Conservation (phyloP, 2,797 vertebrate species). For the Threskiornis aethiopicus region DNA sequence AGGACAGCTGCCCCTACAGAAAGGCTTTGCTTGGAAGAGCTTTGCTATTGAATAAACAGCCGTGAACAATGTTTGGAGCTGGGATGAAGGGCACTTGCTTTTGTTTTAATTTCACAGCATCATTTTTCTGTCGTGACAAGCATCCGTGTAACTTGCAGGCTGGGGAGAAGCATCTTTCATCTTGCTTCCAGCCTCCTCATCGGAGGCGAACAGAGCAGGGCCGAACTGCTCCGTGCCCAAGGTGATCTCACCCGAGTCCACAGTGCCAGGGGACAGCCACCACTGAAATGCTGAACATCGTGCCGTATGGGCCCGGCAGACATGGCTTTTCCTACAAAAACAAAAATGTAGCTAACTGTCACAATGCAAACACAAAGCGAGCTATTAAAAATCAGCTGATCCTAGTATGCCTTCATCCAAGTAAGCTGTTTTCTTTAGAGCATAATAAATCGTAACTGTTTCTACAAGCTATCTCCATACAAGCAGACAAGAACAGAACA, state of each 20-base stretch:
- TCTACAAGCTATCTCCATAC: neutral
- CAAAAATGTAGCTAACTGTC: neutral
- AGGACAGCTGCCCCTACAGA: neutral
- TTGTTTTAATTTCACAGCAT: neutral
- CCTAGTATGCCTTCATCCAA: neutral
- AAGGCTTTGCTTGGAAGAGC: neutral
- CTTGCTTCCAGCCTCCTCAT: neutral
- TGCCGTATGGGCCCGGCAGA: neutral
- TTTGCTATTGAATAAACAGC: neutral
- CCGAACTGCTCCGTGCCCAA: neutral
- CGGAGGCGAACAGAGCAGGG: accelerated
- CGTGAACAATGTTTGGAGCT: neutral
- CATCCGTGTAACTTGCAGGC: neutral
- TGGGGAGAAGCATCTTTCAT: neutral
- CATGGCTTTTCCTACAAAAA: neutral
- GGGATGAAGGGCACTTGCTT: neutral
- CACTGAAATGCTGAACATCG: neutral
- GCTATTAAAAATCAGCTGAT: neutral
- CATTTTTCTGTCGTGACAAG: neutral
- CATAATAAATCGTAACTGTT: neutral
- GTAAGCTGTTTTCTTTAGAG: neutral
- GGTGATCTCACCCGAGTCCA: accelerated
- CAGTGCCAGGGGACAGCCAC: neutral
- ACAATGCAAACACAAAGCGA: neutral
- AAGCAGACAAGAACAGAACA: neutral